Evolutionary conservation across 1,140 invertebrate species (phyloP), one percentile per base, ranked within the genome.

Genomic region (Ooceraea biroi): DNA sequence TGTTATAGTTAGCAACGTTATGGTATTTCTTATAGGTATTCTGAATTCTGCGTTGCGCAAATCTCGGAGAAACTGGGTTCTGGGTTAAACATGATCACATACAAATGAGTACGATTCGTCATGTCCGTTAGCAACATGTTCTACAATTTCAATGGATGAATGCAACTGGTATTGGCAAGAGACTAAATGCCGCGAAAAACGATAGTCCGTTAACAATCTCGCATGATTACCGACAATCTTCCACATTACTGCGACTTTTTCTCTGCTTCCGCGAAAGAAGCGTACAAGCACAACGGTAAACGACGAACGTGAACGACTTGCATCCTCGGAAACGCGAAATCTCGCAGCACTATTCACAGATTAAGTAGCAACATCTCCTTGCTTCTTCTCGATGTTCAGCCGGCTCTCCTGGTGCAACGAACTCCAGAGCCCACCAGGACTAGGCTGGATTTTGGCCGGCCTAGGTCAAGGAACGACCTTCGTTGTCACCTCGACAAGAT

Each of bases 381-480:
- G 36, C 22, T 82, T 86, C 68, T 77, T 61, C 25, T 46, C 27
- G 3, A 61, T 83, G 25, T 58, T 60, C 30, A 17, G 27, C 41
- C 22, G 57, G 19, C 14, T 19, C 44, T 58, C 22, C 46, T 19
- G 69, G 85, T 82, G 66, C 85, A 89, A 89, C 55, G 88, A 88
- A 85, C 87, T 69, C 27, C 1, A 12, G 14, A 30, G 12, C 10
- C 19, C 8, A 14, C 14, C 55, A 44, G 11, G 58, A 83, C 65
- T 61, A 66, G 71, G 50, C 61, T 71, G 65, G 46, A 82, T 82
- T 71, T 73, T n/a, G 65, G 78, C 57, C 48, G 10, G n/a, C 44
- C 69, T 84, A 88, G 73, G 86, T 89, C 87, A 87, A 85, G 76
- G 25, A 89, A 87, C 63, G 87, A 84, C 87, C 84, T 88, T 88